Conservation (phyloP, 92 coral and sea anemone species). For the Siderastrea siderea region DNA sequence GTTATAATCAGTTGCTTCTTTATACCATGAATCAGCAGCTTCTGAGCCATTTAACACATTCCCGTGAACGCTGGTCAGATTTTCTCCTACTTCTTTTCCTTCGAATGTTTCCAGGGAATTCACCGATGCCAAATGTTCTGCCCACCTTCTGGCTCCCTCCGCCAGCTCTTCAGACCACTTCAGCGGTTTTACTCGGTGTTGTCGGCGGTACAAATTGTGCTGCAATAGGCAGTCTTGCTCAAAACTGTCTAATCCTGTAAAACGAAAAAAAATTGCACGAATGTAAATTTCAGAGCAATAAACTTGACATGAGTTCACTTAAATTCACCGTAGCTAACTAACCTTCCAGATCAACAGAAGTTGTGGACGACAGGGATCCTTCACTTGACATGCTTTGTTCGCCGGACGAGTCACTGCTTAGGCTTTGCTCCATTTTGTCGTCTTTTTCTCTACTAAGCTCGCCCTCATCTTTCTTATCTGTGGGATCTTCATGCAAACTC, state of each 20-base stretch:
- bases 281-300: not conserved
- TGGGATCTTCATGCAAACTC: not conserved
- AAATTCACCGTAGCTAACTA: not conserved
- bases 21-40: constrained; percentile 88
- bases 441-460: constrained; percentile 13
- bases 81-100: constrained; percentile 77
- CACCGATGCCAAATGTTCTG: constrained; percentile 73
- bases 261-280: not conserved
- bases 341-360: constrained; percentile 49
- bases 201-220: constrained; percentile 93
- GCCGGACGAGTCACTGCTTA: constrained; percentile 68
- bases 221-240: constrained; percentile 89
- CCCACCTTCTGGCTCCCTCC: constrained; percentile 77
- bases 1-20: constrained; percentile 82
- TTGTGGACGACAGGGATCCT: constrained; percentile 62
- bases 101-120: constrained; percentile 72
- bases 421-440: constrained; percentile 28
- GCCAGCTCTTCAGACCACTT: constrained; percentile 88
- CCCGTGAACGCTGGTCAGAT: constrained; percentile 66
- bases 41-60: constrained; percentile 69
- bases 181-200: constrained; percentile 82
- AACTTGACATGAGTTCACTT: not conserved
- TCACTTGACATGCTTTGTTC: constrained; percentile 67
- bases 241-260: constrained; percentile 69
- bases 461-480: not conserved